phyloP scores from a whole-genome alignment of 2,888 invertebrate genomes.

The Cybosia mesomella region DNA sequence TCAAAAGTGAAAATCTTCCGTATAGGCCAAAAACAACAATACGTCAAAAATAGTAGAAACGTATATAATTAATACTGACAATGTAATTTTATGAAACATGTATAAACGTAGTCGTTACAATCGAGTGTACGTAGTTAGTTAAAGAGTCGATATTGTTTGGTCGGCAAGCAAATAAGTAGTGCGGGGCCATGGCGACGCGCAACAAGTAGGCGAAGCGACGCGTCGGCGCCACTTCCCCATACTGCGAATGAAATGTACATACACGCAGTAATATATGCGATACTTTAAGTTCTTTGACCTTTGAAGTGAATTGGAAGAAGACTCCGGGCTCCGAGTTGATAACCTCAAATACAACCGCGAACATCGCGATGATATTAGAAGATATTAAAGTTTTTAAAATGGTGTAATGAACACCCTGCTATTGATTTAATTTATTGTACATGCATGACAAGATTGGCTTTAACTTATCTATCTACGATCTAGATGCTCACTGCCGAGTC shows the following conservation, averaged over 20 bases:
- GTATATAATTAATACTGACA: background rate
- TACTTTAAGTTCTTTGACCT: slow-evolving; percentile 18
- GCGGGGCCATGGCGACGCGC: slow-evolving; percentile 59
- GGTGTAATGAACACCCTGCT: background rate
- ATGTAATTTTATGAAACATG: background rate
- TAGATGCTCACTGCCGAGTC: background rate
- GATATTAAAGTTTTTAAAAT: background rate
- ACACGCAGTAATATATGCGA: slow-evolving; percentile 15
- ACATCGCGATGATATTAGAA: background rate
- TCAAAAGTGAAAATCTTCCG: too few relatives aligned
- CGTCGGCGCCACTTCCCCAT: slow-evolving; percentile 59
- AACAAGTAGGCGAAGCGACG: slow-evolving; percentile 79
- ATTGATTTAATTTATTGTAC: background rate
- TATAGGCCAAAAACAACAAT: too few relatives aligned
- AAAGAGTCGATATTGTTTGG: slow-evolving; percentile 68
- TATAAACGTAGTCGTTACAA: slow-evolving; percentile 35
- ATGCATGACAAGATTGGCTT: background rate
- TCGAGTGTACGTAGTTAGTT: slow-evolving; percentile 56
- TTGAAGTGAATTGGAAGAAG: background rate
- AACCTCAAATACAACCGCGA: background rate
- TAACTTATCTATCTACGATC: background rate
- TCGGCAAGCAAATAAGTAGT: slow-evolving; percentile 64
- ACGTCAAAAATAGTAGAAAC: background rate
- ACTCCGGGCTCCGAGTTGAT: background rate
- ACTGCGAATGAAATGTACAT: slow-evolving; percentile 36